Evolutionary conservation across 2,797 vertebrate genomes (phyloP).

Genomic region (Cyprinodon diabolis): DNA sequence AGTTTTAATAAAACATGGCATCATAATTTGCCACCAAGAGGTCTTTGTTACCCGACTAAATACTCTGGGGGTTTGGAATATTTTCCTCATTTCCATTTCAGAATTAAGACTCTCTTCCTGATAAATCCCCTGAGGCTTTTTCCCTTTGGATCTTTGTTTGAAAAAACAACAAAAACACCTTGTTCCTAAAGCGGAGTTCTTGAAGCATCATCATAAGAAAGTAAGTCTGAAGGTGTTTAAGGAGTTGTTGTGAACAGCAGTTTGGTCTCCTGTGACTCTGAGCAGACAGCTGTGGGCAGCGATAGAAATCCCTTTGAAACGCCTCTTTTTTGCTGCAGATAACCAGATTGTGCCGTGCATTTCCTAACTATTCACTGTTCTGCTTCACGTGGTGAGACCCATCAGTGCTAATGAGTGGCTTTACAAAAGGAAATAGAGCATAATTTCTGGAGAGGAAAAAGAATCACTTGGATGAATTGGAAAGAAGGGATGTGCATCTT

Average conservation of each 20-base stretch:
- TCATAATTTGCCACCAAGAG: constrained; percentile 56
- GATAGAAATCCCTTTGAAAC: constrained; percentile 71
- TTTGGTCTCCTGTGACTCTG: constrained; percentile 74
- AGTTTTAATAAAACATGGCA: constrained; percentile 76
- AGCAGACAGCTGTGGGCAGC: constrained; percentile 66
- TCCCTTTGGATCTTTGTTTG: constrained; percentile 48
- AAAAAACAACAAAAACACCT: constrained; percentile 18
- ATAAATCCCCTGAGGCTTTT: constrained; percentile 20
- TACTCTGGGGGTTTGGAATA: constrained; percentile 64
- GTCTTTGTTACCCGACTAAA: constrained; percentile 49
- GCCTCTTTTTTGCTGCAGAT: constrained; percentile 61
- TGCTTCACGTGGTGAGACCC: constrained; percentile 73
- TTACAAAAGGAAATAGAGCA: constrained; percentile 69
- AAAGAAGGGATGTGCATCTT: constrained; percentile 50
- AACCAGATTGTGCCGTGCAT: constrained; percentile 62
- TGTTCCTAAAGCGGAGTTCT: constrained; percentile 16
- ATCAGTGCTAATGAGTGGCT: constrained; percentile 71
- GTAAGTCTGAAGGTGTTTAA: constrained; percentile 59
- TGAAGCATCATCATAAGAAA: constrained; percentile 16
- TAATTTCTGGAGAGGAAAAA: constrained; percentile 48
- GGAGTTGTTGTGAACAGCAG: constrained; percentile 64
- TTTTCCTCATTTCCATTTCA: constrained; percentile 62
- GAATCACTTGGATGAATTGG: constrained; percentile 26
- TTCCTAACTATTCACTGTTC: constrained; percentile 70
- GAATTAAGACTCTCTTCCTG: constrained; percentile 29